Evolutionary conservation across 2,113 vertebrate species (phyloP).

Genomic region (Mastomys natalensis): DNA sequence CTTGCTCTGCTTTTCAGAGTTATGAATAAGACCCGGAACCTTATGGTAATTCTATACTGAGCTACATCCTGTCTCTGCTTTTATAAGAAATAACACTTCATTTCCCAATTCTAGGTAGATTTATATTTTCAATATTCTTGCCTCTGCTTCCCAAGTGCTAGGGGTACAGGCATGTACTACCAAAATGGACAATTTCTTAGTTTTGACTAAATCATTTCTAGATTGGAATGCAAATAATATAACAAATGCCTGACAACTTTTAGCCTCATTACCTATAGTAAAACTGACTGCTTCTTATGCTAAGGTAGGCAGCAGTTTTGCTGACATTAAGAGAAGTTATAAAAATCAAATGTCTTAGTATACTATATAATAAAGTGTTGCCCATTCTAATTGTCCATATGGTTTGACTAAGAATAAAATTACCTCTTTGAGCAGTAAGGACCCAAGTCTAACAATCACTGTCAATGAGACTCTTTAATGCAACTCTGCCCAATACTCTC

Average conservation of each 20-base stretch:
- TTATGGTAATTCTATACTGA: neutral
- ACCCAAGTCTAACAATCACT: neutral
- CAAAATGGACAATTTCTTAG: neutral
- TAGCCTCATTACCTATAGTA: neutral
- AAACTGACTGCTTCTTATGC: neutral
- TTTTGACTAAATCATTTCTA: neutral
- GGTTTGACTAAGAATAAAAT: neutral
- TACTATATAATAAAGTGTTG: neutral
- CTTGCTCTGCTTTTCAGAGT: neutral
- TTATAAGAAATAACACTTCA: neutral
- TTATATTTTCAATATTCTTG: neutral
- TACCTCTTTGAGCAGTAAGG: neutral
- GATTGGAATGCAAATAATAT: neutral
- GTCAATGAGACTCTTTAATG: neutral
- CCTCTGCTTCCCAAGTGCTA: neutral
- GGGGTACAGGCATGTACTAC: neutral
- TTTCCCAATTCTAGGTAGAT: neutral
- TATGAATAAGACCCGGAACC: neutral
- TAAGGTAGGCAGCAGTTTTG: neutral
- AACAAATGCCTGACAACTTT: neutral
- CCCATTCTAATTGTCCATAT: neutral
- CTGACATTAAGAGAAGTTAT: neutral
- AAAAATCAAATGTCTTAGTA: conserved; percentile 3
- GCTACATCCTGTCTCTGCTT: neutral
- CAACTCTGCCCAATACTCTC: neutral